Conservation (phyloP, 2,888 invertebrate genomes). For the Congeria kusceri region DNA sequence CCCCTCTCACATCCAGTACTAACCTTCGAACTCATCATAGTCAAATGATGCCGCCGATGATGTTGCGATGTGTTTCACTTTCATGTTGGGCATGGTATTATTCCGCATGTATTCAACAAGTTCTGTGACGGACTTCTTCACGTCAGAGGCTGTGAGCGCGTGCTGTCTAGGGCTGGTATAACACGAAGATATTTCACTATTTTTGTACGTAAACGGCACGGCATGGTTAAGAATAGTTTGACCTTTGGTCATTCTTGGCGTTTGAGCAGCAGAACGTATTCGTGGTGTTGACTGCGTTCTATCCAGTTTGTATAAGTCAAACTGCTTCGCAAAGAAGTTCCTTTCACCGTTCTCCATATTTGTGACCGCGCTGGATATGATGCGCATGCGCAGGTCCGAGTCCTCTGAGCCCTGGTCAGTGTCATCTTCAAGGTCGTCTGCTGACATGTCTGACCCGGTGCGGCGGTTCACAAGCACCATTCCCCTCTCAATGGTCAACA, state of each 20-base stretch:
- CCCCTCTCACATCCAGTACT: no score
- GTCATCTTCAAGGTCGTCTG: conserved; percentile 4
- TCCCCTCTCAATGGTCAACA: no score
- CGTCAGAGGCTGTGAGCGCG: conserved; percentile 33
- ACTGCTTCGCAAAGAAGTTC: conserved; percentile 16
- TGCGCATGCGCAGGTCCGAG: conserved; percentile 37
- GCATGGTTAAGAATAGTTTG: conserved; percentile 39
- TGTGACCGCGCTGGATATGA: conserved; percentile 17
- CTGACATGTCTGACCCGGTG: no score
- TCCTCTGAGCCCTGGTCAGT: conserved; percentile 22
- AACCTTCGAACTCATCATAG: conserved; percentile 68
- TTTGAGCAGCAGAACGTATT: not conserved
- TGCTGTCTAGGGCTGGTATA: conserved; percentile 59
- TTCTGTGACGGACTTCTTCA: conserved; percentile 31
- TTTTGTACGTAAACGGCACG: conserved; percentile 53
- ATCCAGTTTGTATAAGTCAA: no score
- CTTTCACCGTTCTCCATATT: conserved; percentile 46
- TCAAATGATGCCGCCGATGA: conserved; percentile 42
- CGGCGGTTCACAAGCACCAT: no score
- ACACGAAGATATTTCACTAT: conserved; percentile 56
- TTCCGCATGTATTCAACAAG: conserved; percentile 19
- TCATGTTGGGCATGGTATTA: conserved; percentile 7
- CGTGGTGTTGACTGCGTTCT: no score
- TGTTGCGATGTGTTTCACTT: not conserved
- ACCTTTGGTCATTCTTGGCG: not conserved